Evolutionary conservation across 1,140 invertebrate species (phyloP).

Genomic region (Amyelois transitella): DNA sequence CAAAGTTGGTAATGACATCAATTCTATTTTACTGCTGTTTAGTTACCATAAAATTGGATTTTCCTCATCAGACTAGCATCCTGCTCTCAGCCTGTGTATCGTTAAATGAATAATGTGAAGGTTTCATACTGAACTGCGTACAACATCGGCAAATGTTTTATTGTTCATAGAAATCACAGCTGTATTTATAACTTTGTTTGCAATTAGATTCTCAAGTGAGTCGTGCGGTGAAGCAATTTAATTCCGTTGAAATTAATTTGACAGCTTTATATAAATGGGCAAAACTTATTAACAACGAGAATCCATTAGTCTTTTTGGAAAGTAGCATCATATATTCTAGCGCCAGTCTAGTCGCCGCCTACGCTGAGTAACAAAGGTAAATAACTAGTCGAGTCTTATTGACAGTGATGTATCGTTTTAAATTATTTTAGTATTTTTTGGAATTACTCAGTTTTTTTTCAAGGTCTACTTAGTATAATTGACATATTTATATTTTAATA

Average conservation of each 20-base stretch:
- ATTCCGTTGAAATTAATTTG: constrained; percentile 7
- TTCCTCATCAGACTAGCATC: neutral
- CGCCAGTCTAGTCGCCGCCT: neutral
- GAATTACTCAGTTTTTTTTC: neutral
- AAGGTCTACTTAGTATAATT: too few relatives aligned
- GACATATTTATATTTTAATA: too few relatives aligned
- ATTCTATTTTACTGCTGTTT: neutral
- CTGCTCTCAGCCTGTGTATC: neutral
- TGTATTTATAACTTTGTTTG: neutral
- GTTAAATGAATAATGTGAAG: neutral
- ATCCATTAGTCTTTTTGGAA: neutral
- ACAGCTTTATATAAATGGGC: neutral
- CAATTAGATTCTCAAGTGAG: too few relatives aligned
- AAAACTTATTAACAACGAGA: neutral
- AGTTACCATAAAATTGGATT: neutral
- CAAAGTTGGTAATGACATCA: neutral
- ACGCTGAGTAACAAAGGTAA: neutral
- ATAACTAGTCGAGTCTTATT: constrained; percentile 8
- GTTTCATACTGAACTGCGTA: neutral
- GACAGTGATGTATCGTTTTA: neutral
- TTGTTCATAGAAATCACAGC: neutral
- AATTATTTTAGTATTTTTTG: neutral
- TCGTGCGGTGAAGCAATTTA: neutral
- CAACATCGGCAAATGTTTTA: neutral
- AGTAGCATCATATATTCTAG: neutral